Percentiles rank a stretch among this genome's conserved stretches.
phyloP scores from a whole-genome alignment of 2,888 invertebrate species.

The Rotaria magnacalcarata region DNA sequence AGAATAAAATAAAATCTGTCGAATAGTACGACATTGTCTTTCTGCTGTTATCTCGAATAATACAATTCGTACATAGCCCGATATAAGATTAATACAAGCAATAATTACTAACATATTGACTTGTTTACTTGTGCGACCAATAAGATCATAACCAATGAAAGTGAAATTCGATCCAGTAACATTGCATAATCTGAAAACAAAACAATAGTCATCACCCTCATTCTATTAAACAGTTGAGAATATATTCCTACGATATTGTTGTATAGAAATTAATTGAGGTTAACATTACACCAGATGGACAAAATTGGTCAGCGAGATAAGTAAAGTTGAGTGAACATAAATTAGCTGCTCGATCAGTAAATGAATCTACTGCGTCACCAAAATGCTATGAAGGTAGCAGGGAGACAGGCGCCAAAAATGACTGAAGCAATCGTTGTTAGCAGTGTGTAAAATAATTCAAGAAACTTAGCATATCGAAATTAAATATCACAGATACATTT shows the following conservation, averaged over 20 bases:
- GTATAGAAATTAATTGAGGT: background rate
- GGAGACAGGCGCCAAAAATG: background rate
- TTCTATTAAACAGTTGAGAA: background rate
- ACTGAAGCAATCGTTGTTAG: background rate
- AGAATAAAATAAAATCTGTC: slow-evolving; percentile 47
- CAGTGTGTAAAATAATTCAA: background rate
- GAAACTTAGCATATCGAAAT: background rate
- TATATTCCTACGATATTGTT: background rate
- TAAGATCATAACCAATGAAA: background rate
- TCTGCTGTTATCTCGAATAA: slow-evolving; percentile 59
- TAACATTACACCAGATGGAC: background rate
- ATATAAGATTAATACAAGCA: background rate
- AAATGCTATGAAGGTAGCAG: background rate
- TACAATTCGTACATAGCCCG: slow-evolving; percentile 55
- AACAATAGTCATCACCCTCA: background rate
- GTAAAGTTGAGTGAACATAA: background rate
- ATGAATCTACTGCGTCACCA: background rate
- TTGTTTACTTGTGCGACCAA: background rate
- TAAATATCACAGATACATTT: background rate
- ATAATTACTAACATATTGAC: background rate
- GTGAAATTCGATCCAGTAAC: background rate
- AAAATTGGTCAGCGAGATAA: background rate
- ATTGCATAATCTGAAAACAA: background rate
- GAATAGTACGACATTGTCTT: slow-evolving; percentile 56
- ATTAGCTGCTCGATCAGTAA: background rate